These are phyloP conservation scores for Coleophora flavipennella DNA, from an alignment of 2,888 invertebrate genomes.

Conservation along the genomic window DNA sequence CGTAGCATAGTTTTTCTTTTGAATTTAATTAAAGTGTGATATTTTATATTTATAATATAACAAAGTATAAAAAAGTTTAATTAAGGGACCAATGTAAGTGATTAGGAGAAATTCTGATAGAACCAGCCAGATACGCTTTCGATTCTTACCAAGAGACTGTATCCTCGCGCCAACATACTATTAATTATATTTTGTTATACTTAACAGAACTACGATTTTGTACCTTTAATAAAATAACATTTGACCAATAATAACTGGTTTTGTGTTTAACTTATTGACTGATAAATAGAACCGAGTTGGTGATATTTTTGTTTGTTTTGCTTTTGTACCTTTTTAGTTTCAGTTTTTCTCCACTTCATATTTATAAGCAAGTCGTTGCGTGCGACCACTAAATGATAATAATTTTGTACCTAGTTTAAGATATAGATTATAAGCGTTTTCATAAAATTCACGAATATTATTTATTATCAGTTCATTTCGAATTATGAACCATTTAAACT, in stretches of 20 bases:
- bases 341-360: slow-evolving; percentile 53
- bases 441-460: slow-evolving; percentile 69
- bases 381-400: slow-evolving; percentile 63
- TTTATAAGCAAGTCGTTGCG: slow-evolving; percentile 47
- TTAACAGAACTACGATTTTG: slow-evolving; percentile 50
- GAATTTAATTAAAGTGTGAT: slow-evolving; percentile 73
- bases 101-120: slow-evolving; percentile 69
- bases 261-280: slow-evolving; percentile 52
- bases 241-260: slow-evolving; percentile 47
- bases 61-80: slow-evolving; percentile 69
- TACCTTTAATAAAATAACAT: slow-evolving; percentile 55
- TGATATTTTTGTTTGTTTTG: slow-evolving; percentile 41
- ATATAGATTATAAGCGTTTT: slow-evolving; percentile 61
- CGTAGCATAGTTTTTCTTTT: slow-evolving; percentile 64
- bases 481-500: slow-evolving; percentile 66
- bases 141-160: slow-evolving; percentile 55
- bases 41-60: slow-evolving; percentile 69
- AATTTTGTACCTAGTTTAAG: slow-evolving; percentile 71
- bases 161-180: slow-evolving; percentile 41
- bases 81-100: slow-evolving; percentile 71
- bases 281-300: slow-evolving; percentile 41
- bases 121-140: slow-evolving; percentile 45
- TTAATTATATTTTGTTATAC: slow-evolving; percentile 44
- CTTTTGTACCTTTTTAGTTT: slow-evolving; percentile 33
- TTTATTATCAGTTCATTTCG: slow-evolving; percentile 72